Conservation (phyloP, 1,140 invertebrate species). For the Lepidostoma basale region DNA sequence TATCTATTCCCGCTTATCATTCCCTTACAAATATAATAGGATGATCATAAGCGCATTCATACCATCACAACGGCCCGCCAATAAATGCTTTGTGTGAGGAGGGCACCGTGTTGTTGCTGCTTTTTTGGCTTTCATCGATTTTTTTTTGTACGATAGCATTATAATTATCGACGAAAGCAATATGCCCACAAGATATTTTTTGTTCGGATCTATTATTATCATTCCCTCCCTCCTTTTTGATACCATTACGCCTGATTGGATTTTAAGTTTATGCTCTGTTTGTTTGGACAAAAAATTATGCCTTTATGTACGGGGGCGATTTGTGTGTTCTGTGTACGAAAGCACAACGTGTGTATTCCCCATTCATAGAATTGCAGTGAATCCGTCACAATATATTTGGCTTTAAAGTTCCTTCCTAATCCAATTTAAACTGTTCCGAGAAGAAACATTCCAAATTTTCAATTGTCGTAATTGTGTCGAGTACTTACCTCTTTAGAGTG, state of each 20-base stretch:
- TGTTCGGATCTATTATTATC: conserved; percentile 19
- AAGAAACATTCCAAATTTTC: no score
- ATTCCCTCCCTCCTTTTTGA: conserved; percentile 2
- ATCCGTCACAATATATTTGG: no score
- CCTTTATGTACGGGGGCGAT: not conserved
- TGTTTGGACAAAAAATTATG: conserved; percentile 24
- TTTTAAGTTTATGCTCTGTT: conserved; percentile 15
- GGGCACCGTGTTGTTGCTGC: not conserved
- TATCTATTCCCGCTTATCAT: conserved; percentile 43
- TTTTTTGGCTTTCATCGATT: conserved; percentile 26
- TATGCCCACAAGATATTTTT: conserved; percentile 18
- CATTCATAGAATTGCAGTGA: no score
- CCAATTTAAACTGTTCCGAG: no score
- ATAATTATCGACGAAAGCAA: conserved; percentile 25
- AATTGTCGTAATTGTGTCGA: no score
- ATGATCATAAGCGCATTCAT: conserved; percentile 33
- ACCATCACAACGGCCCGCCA: conserved; percentile 23
- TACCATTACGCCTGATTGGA: conserved; percentile 24
- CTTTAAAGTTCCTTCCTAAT: no score
- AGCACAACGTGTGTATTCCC: no score
- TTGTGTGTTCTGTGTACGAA: no score
- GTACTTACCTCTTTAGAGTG: no score
- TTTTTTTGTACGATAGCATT: conserved; percentile 2
- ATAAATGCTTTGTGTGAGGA: conserved; percentile 14
- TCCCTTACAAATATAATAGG: conserved; percentile 31